Evolutionary conservation across 2,797 vertebrate genomes (phyloP).

Genomic region (Vespertilio murinus): DNA sequence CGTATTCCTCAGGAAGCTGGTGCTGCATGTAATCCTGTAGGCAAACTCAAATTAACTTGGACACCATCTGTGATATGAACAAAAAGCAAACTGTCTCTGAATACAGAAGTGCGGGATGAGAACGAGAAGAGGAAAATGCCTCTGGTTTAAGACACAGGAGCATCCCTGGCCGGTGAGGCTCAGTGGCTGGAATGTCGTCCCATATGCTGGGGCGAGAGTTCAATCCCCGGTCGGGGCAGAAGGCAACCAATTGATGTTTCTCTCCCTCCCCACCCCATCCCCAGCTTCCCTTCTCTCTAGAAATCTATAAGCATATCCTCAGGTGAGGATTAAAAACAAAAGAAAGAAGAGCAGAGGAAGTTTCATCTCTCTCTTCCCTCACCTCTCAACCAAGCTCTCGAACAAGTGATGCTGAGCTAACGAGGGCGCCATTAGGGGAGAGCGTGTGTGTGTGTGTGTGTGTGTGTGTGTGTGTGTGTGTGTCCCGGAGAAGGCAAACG

Average conservation of each 20-base stretch:
- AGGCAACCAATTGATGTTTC: neutral
- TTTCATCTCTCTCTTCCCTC: neutral
- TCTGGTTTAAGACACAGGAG: neutral
- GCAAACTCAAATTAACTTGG: constrained; percentile 9
- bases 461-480: too few relatives aligned
- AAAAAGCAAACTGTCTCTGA: neutral
- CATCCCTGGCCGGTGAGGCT: neutral
- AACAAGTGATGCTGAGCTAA: neutral
- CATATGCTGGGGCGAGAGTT: neutral
- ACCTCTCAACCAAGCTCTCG: neutral
- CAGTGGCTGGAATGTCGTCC: neutral
- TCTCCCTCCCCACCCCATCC: neutral
- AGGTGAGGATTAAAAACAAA: neutral
- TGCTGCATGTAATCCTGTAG: neutral
- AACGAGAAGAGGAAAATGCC: neutral
- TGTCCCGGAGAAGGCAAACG: neutral
- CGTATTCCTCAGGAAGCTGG: neutral
- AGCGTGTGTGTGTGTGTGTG: too few relatives aligned
- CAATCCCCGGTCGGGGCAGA: rapidly evolving
- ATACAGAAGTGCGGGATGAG: neutral
- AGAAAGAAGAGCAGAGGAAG: neutral
- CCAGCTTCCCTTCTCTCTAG: neutral
- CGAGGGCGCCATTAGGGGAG: neutral
- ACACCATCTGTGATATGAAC: neutral
- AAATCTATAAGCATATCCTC: neutral